Evolutionary conservation across 1,140 invertebrate genomes (phyloP).

Genomic region (Neuroterus valhalla): DNA sequence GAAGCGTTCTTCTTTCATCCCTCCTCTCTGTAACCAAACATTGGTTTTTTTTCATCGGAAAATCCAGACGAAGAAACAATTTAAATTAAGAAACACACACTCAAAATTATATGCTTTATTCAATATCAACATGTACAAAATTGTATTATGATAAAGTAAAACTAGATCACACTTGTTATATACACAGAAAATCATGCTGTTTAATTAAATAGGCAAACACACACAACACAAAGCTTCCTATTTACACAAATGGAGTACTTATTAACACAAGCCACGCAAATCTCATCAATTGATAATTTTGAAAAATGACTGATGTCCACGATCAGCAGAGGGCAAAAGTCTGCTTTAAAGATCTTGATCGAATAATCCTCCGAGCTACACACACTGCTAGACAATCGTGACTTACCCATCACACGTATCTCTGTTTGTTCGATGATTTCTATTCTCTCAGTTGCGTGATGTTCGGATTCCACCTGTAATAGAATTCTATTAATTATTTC

Average conservation of each 20-base stretch:
- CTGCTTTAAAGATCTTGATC: constrained; percentile 23
- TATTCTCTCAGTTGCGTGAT: constrained; percentile 62
- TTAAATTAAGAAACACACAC: constrained; percentile 34
- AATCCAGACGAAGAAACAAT: constrained; percentile 41
- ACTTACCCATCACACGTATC: constrained; percentile 70
- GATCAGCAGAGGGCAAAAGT: constrained; percentile 35
- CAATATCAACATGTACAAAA: constrained; percentile 43
- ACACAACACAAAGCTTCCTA: constrained; percentile 35
- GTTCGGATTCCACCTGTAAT: constrained; percentile 62
- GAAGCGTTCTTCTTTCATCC: constrained; percentile 64
- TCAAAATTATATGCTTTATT: constrained; percentile 56
- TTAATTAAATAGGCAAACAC: constrained; percentile 36
- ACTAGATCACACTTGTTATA: constrained; percentile 37
- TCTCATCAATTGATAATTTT: constrained; percentile 26
- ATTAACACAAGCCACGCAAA: constrained; percentile 58
- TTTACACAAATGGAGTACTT: constrained; percentile 47
- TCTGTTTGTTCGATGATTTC: constrained; percentile 65
- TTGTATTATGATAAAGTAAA: constrained; percentile 35
- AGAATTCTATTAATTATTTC: constrained; percentile 5
- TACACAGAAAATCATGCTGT: constrained; percentile 51
- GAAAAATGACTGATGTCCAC: constrained; percentile 26
- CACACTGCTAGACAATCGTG: constrained; percentile 45
- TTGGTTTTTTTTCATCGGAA: constrained; percentile 39
- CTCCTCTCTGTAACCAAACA: constrained; percentile 62
- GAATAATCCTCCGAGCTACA: constrained; percentile 21